Evolutionary conservation across 2,888 invertebrate genomes (phyloP).

Genomic region (Lagria hirta): DNA sequence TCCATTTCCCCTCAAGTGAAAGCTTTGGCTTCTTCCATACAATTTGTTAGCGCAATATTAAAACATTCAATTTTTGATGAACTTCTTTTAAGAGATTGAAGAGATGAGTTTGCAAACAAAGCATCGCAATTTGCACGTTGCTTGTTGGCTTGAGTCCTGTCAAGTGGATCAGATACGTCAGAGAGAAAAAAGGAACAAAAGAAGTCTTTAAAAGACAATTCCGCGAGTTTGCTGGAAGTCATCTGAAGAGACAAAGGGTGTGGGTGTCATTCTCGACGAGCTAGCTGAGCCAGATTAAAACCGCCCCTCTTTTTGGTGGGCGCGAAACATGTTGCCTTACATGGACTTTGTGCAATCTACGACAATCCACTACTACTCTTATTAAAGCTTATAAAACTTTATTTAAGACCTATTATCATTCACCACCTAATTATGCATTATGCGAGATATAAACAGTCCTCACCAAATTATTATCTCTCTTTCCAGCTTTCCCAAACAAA

Average conservation of each 20-base stretch:
- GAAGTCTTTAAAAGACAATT: constrained; percentile 35
- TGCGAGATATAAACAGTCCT: no score
- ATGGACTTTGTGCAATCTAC: no score
- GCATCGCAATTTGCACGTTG: constrained; percentile 39
- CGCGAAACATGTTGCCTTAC: constrained; percentile 28
- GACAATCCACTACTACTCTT: no score
- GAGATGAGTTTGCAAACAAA: constrained; percentile 39
- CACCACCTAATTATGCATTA: no score
- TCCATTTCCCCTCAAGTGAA: no score
- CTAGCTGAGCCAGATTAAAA: constrained; percentile 28
- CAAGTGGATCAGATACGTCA: constrained; percentile 36
- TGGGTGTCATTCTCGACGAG: constrained; percentile 21
- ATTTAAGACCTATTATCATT: no score
- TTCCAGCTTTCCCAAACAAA: no score
- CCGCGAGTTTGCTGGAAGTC: constrained; percentile 29
- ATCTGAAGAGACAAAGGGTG: constrained; percentile 29
- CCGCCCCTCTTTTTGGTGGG: constrained; percentile 24
- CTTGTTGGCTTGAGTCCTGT: constrained; percentile 37
- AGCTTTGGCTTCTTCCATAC: no score
- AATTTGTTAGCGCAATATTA: no score
- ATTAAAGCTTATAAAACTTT: no score
- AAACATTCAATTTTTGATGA: constrained; percentile 46
- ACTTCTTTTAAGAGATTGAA: constrained; percentile 32
- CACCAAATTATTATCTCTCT: no score
- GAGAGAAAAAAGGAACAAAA: constrained; percentile 33